Percentiles rank a stretch among this genome's conserved stretches.
phyloP scores from a whole-genome alignment of 2,888 invertebrate species.

The Aporophyla lueneburgensis region DNA sequence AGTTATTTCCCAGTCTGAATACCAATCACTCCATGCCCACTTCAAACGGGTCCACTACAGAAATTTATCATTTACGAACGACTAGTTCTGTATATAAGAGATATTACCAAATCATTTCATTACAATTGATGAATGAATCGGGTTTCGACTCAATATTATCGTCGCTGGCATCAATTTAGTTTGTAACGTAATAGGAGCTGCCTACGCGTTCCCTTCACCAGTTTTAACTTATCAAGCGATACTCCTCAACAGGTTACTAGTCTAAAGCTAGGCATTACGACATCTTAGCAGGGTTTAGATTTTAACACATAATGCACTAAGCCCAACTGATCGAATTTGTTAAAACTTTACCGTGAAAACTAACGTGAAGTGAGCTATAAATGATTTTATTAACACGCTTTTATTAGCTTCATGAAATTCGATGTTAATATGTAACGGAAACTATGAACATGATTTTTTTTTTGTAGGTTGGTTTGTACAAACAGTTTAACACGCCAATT shows the following conservation, averaged over 20 bases:
- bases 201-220: slow-evolving; percentile 75
- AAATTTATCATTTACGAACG: slow-evolving; percentile 59
- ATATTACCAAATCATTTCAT: slow-evolving; percentile 66
- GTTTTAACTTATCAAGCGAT: slow-evolving; percentile 58
- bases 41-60: slow-evolving; percentile 46
- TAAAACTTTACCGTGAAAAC: no score
- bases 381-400: no score
- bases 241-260: slow-evolving; percentile 55
- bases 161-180: slow-evolving; percentile 65
- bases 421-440: no score
- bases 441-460: no score
- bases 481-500: no score
- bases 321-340: background rate
- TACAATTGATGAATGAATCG: slow-evolving; percentile 71
- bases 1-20: slow-evolving; percentile 40
- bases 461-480: no score
- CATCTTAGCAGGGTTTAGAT: slow-evolving; percentile 22
- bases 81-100: slow-evolving; percentile 36
- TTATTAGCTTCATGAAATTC: no score
- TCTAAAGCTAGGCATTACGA: slow-evolving; percentile 36
- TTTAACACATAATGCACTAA: background rate
- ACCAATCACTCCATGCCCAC: slow-evolving; percentile 58
- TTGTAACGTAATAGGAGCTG: slow-evolving; percentile 63
- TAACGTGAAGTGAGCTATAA: no score
- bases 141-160: slow-evolving; percentile 66